Evolutionary conservation across 2,113 vertebrate genomes (phyloP).

Genomic region (Pelvicachromis taeniatus): DNA sequence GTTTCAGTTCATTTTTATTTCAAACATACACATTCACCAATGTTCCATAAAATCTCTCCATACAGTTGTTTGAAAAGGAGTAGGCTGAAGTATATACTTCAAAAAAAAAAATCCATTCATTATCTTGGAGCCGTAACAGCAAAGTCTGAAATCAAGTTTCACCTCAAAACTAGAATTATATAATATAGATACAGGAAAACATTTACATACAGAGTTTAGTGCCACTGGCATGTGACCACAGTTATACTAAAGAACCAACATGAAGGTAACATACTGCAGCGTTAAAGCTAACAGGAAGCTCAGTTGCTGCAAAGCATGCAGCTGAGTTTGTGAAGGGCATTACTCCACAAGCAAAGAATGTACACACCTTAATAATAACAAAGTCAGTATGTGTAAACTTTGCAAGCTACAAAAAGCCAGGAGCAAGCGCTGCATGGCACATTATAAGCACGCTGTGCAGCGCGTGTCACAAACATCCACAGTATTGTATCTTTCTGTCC

Average conservation of each 20-base stretch:
- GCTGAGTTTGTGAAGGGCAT: neutral
- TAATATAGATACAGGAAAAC: rapidly evolving
- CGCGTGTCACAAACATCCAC: neutral
- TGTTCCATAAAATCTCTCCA: no score
- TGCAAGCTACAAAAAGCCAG: neutral
- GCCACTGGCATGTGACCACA: neutral
- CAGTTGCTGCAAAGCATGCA: neutral
- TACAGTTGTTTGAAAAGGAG: no score
- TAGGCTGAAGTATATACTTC: no score
- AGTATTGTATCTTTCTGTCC: neutral
- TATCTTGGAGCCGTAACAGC: neutral
- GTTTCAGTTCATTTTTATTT: no score
- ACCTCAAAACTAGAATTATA: neutral
- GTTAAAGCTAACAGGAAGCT: neutral
- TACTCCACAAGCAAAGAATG: neutral
- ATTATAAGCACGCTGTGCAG: neutral
- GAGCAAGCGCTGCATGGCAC: neutral
- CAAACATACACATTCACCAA: no score
- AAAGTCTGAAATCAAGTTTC: neutral
- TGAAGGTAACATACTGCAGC: neutral
- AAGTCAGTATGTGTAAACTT: neutral
- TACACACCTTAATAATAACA: neutral
- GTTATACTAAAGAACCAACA: neutral
- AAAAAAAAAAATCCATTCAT: neutral
- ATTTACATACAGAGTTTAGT: neutral